Base-by-base conservation (phyloP, 2,113 vertebrate genomes). In the Alectura lathami region DNA sequence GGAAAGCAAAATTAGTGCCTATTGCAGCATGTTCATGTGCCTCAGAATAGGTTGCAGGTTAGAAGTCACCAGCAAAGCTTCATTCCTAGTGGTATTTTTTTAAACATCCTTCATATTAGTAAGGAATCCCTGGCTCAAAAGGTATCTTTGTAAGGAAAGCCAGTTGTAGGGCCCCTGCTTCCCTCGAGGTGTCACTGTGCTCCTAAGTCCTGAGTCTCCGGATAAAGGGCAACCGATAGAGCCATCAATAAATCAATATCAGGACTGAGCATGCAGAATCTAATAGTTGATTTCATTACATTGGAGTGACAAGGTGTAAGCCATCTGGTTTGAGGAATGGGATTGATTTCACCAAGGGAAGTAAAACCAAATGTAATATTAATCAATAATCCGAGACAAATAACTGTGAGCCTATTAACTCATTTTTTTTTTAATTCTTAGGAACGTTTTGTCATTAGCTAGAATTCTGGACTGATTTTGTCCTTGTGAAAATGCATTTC, bases 371-470 rank as follows among this genome's bases (percentile, higher is more conserved):
- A 82, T 73, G 54, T 29, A 86, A 88, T 78, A 54, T 89, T 86
- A 91, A 95, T 94, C 93, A 96, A 95, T 91, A 94, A 91, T 64
- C 36, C 4, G n/a, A 89, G 88, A 72, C 38, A 91, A 96, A 83
- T 96, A 92, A 75, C 78, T 42, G 36, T 30, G 40, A 95, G 63
- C 38, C 56, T 83, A 64, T 95, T 93, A 97, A 79, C 70, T 86
- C 4, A 13, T 24, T 75, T 96, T 97, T 92, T 95, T 96, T 97
- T 92, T 95, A 95, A 75, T 73, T 91, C 70, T 50, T 56, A 45
- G 32, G 63, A 67, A 57, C 20, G 53, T 72, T 94, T 90, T 89
- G 40, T 96, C 7, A 68, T 95, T 95, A 48, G 18, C 42, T 97
- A 43, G 57, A 94, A 94, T 91, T 95, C 64, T 51, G 45, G 67